Evolutionary conservation across 2,888 invertebrate species (phyloP), one percentile per base, ranked within the genome.

Genomic region (Psococerastis gibbosa): DNA sequence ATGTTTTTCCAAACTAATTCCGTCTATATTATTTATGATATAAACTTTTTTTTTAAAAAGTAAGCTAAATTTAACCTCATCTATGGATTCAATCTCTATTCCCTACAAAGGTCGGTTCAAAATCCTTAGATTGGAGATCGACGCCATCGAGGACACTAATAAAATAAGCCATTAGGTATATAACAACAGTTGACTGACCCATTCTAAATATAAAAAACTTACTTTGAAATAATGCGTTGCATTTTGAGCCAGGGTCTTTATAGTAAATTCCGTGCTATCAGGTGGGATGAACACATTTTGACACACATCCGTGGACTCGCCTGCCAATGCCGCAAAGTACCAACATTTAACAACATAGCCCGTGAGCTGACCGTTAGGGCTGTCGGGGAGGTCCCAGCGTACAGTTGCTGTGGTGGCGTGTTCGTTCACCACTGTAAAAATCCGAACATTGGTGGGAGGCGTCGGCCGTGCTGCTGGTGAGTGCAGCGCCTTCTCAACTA

Each of bases 401-500:
- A 82, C 74, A 51, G 75, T 69, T 0, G 76, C 77, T 51, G 22
- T 38, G 45, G 15, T 11, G 20, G 15, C 35, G 8, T 13, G 17
- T 35, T 8, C 13, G 32, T 32, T 13, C 18, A 15, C 34, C 18
- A 49, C 51, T 32, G 87, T 71, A 56, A 80, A 92, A 4, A 79
- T 72, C 34, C 89, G 65, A 1, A 83, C 70, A 43, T 73, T 69
- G 0, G 68, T 64, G 0, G 91, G 91, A 18, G 73, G 73, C 2
- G 76, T 72, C 1, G 91, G 91, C 17, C 75, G 73, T 8, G 84
- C 81, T 48, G 82, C 75, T 0, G 91, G 91, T 0, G 89, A 82
- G 53, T 70, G 70, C 0, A 82, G 56, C n/a, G 64, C 63, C 0
- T 70, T 68, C 1, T 71, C 65, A 0, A 74, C 70, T 15, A 72